These are phyloP conservation scores for Tinea trinotella DNA, from an alignment of 2,888 invertebrate genomes.

Conservation along the genomic window DNA sequence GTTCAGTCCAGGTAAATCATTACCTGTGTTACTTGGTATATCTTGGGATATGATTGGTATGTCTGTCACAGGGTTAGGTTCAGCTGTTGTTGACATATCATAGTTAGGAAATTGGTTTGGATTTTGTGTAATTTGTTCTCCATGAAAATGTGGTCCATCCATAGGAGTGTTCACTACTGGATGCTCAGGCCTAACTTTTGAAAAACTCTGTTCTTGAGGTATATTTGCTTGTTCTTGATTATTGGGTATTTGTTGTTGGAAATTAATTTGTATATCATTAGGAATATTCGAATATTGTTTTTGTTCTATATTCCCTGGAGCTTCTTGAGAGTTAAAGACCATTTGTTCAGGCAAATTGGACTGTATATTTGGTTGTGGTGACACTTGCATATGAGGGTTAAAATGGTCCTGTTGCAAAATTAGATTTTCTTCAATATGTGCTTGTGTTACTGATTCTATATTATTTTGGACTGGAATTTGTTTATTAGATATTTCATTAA, in stretches of 20 bases:
- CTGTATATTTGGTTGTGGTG: too few relatives aligned
- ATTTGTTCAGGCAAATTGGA: background rate
- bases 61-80: constrained; percentile 17
- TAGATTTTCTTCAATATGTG: background rate
- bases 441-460: background rate
- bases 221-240: too few relatives aligned
- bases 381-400: too few relatives aligned
- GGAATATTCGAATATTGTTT: too few relatives aligned
- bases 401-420: background rate
- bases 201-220: too few relatives aligned
- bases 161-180: background rate
- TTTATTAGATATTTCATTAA: background rate
- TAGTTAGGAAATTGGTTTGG: background rate
- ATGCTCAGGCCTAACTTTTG: too few relatives aligned
- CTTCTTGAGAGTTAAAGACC: background rate
- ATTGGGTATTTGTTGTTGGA: too few relatives aligned
- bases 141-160: background rate
- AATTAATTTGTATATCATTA: too few relatives aligned
- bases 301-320: too few relatives aligned
- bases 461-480: background rate
- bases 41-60: constrained; percentile 25
- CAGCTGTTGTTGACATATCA: background rate
- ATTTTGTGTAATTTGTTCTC: background rate
- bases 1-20: constrained; percentile 25
- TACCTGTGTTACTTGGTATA: constrained; percentile 27